Evolutionary conservation across 2,888 invertebrate species (phyloP).

Genomic region (Gibbula magus): DNA sequence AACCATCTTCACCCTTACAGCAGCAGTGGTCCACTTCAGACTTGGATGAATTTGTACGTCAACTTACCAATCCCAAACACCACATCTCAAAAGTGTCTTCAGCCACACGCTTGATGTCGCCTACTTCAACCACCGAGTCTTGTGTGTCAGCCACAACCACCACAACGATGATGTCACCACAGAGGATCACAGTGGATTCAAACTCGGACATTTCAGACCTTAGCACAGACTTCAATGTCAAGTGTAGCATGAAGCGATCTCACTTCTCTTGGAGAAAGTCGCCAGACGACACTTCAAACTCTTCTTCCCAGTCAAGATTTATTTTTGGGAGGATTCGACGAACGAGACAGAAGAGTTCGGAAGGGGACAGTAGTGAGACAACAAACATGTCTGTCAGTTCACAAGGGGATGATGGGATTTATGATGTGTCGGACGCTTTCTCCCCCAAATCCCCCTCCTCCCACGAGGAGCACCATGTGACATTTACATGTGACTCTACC

Average conservation of each 20-base stretch:
- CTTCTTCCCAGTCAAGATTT: background rate
- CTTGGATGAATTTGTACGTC: constrained; percentile 47
- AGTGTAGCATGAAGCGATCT: constrained; percentile 1
- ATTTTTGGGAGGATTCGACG: background rate
- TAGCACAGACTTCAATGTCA: constrained; percentile 24
- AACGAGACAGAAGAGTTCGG: background rate
- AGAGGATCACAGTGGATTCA: background rate
- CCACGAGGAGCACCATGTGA: constrained; percentile 23
- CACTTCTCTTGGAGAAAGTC: background rate
- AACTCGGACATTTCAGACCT: background rate
- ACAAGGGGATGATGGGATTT: constrained; percentile 26
- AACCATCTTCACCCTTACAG: constrained; percentile 45
- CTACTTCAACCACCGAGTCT: background rate
- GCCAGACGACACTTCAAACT: background rate
- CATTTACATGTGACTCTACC: constrained; percentile 39
- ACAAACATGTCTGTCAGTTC: background rate
- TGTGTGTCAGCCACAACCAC: background rate
- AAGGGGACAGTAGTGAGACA: constrained; percentile 5
- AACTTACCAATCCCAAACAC: constrained; percentile 49
- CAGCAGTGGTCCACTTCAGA: constrained; percentile 42
- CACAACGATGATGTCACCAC: background rate
- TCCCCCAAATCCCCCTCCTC: constrained; percentile 25
- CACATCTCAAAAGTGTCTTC: constrained; percentile 33
- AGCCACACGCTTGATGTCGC: background rate
- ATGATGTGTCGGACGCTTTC: constrained; percentile 25